phyloP scores from a whole-genome alignment of 2,797 vertebrate species.

The Rhincodon typus region DNA sequence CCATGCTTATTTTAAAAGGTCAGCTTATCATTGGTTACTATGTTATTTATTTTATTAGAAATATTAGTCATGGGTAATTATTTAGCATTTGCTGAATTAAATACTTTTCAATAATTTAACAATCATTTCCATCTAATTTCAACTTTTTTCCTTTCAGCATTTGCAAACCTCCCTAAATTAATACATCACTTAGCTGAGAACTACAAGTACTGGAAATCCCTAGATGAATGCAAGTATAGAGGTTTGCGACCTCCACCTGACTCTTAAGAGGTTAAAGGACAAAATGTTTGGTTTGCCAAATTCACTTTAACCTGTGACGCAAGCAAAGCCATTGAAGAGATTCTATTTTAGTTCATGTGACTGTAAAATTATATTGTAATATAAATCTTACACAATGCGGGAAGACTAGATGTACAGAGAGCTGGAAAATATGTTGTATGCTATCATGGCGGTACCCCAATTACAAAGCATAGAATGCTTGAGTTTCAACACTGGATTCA shows the following conservation, averaged over 20 bases:
- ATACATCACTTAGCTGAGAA: constrained; percentile 87
- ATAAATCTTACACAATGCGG: neutral
- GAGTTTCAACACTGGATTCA: constrained; percentile 18
- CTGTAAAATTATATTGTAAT: constrained; percentile 5
- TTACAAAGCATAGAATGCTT: neutral
- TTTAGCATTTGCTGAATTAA: neutral
- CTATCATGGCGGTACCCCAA: neutral
- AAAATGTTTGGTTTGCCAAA: constrained; percentile 44
- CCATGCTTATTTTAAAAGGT: neutral
- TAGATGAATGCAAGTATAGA: constrained; percentile 88
- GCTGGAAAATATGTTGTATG: neutral
- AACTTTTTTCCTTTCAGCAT: constrained; percentile 59
- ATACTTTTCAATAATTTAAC: neutral
- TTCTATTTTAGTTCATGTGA: constrained; percentile 34
- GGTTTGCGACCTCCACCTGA: constrained; percentile 74
- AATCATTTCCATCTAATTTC: constrained; percentile 3
- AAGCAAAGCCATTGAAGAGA: constrained; percentile 33
- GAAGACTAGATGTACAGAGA: neutral
- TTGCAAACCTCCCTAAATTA: constrained; percentile 81
- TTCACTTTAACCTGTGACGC: constrained; percentile 55
- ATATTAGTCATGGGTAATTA: neutral
- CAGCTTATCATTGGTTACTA: neutral
- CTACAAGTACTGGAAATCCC: constrained; percentile 90
- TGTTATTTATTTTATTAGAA: neutral
- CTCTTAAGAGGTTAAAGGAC: constrained; percentile 48